Evolutionary conservation across 1,140 invertebrate species (phyloP).

Genomic region (Dendroctonus valens): DNA sequence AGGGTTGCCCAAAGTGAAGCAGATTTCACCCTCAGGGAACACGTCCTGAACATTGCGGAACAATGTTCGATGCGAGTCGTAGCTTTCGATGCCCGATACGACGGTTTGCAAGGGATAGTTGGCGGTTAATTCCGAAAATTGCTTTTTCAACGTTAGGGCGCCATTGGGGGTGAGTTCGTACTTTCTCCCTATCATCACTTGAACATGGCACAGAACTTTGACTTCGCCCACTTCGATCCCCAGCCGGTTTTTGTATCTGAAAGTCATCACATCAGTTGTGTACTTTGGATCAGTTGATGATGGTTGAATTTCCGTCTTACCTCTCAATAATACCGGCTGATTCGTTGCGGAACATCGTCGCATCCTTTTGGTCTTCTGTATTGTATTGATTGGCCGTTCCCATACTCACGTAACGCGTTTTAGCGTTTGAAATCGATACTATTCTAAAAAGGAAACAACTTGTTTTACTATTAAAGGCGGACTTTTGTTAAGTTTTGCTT

Average conservation of each 20-base stretch:
- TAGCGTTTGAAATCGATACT: constrained; percentile 55
- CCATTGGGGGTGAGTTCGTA: constrained; percentile 57
- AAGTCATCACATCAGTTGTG: constrained; percentile 53
- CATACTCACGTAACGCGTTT: constrained; percentile 35
- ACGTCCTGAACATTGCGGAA: constrained; percentile 63
- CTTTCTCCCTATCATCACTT: constrained; percentile 66
- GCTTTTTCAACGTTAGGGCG: constrained; percentile 65
- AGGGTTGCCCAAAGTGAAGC: constrained; percentile 76
- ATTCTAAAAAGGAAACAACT: constrained; percentile 48
- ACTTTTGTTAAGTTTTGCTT: no score
- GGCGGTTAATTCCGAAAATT: constrained; percentile 59
- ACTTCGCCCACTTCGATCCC: constrained; percentile 76
- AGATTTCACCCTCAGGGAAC: constrained; percentile 63
- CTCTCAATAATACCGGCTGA: constrained; percentile 16
- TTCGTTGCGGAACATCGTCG: background rate
- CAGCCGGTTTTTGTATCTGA: constrained; percentile 62
- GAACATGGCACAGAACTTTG: constrained; percentile 70
- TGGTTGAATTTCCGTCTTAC: background rate
- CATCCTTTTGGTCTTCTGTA: constrained; percentile 27
- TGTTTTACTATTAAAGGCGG: no score
- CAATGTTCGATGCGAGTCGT: constrained; percentile 46
- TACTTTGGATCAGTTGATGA: constrained; percentile 2
- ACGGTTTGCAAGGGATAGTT: constrained; percentile 70
- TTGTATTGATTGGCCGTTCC: constrained; percentile 31
- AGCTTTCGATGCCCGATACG: constrained; percentile 60